These are phyloP conservation scores for Macrophya alboannulata DNA, from an alignment of 2,888 invertebrate genomes.

Conservation along the genomic window DNA sequence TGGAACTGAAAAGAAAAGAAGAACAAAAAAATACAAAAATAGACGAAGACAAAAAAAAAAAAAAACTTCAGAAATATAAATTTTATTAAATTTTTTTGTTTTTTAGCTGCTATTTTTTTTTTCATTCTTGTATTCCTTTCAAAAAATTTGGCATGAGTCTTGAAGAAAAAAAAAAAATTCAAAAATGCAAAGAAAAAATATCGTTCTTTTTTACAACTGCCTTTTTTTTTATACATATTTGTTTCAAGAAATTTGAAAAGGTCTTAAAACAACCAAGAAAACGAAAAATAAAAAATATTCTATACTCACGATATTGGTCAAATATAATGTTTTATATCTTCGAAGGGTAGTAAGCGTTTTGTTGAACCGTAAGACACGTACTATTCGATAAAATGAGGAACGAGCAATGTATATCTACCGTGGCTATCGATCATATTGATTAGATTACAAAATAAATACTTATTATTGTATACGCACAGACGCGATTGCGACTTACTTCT, in stretches of 20 bases:
- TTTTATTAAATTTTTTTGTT: not conserved
- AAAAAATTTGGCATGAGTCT: not conserved
- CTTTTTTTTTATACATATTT: too few species aligned
- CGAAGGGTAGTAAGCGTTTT: not conserved
- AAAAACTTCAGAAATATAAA: not conserved
- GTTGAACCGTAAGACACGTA: not conserved
- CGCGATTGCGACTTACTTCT: not conserved
- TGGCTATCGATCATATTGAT: constrained; percentile 33
- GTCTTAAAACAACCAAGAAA: too few species aligned
- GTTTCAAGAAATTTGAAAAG: too few species aligned
- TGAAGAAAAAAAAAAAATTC: not conserved
- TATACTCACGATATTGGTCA: too few species aligned
- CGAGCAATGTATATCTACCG: not conserved
- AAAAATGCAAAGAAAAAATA: too few species aligned
- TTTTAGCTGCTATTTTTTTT: not conserved
- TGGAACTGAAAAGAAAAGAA: not conserved
- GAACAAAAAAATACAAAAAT: not conserved
- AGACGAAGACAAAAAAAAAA: not conserved
- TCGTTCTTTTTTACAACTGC: too few species aligned
- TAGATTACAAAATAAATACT: not conserved
- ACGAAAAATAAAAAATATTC: too few species aligned
- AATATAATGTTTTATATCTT: not conserved
- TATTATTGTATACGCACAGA: not conserved
- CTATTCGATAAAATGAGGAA: not conserved
- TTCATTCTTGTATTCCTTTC: not conserved